Evolutionary conservation across 1,140 invertebrate genomes (phyloP).

Genomic region (Drosophila carrolli): DNA sequence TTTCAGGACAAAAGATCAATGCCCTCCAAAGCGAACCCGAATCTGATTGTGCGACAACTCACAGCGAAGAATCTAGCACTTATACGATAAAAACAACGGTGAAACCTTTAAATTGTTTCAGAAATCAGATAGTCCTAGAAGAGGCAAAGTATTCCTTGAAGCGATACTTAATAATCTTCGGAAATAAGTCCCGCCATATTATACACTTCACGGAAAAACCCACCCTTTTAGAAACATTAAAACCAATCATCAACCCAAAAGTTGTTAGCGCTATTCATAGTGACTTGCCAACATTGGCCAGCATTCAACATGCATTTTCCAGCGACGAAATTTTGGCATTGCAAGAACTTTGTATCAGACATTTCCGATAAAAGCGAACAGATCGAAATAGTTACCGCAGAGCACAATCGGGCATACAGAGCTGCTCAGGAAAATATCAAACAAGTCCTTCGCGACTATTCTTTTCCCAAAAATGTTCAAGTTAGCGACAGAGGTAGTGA

Average conservation of each 20-base stretch:
- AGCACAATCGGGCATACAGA: background rate
- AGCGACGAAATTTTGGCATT: background rate
- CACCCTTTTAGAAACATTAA: too few relatives aligned
- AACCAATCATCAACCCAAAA: too few relatives aligned
- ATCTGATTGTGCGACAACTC: background rate
- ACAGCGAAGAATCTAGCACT: background rate
- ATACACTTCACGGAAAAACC: background rate
- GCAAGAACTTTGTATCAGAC: background rate
- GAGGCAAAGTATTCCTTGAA: too few relatives aligned
- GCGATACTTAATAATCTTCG: background rate
- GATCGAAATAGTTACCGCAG: background rate
- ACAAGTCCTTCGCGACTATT: too few relatives aligned
- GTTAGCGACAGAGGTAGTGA: background rate
- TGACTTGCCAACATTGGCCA: background rate
- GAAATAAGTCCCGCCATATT: background rate
- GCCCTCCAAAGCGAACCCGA: background rate
- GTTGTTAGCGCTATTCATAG: too few relatives aligned
- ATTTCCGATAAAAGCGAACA: too few relatives aligned
- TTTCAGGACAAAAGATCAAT: background rate
- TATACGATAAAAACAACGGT: background rate
- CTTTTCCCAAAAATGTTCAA: too few relatives aligned
- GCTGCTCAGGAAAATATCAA: background rate
- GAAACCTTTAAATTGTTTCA: background rate
- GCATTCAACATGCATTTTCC: conserved; percentile 2
- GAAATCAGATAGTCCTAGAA: too few relatives aligned